These are phyloP conservation scores for Dasypus novemcinctus DNA, from an alignment of 2,113 vertebrate genomes.

Conservation along the genomic window DNA sequence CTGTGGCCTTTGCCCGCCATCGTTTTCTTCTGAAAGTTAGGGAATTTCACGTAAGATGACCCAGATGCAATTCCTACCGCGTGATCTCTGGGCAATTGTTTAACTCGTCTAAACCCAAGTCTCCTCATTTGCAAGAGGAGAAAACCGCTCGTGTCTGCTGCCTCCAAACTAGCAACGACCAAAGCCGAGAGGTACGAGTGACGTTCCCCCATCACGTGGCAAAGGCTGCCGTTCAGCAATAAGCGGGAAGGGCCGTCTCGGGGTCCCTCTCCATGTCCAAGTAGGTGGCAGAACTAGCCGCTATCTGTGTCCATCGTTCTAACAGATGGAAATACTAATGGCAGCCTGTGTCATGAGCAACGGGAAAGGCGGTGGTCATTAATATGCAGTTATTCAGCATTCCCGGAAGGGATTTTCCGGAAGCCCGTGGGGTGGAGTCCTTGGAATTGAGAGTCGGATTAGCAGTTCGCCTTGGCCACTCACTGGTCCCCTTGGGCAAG, in stretches of 20 bases:
- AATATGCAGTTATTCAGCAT: neutral
- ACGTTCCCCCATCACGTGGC: rapidly evolving
- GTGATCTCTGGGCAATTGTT: neutral
- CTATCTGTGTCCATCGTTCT: neutral
- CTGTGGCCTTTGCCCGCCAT: neutral
- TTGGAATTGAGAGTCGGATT: neutral
- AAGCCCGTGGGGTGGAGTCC: neutral
- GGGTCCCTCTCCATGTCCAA: rapidly evolving
- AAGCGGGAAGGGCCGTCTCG: too few species aligned
- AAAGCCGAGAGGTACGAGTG: rapidly evolving
- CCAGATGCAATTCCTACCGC: neutral
- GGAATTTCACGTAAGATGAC: neutral
- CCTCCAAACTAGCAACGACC: rapidly evolving
- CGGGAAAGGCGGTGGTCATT: neutral
- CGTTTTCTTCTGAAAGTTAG: neutral
- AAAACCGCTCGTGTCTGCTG: neutral
- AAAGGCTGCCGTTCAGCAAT: rapidly evolving
- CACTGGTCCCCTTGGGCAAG: neutral
- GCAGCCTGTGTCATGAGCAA: neutral
- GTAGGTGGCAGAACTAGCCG: rapidly evolving
- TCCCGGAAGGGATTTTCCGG: neutral
- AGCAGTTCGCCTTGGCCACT: neutral
- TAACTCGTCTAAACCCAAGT: neutral
- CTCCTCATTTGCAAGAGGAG: neutral
- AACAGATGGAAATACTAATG: neutral